Evolutionary conservation across 2,113 vertebrate genomes (phyloP).

Genomic region (Grantiella picta): DNA sequence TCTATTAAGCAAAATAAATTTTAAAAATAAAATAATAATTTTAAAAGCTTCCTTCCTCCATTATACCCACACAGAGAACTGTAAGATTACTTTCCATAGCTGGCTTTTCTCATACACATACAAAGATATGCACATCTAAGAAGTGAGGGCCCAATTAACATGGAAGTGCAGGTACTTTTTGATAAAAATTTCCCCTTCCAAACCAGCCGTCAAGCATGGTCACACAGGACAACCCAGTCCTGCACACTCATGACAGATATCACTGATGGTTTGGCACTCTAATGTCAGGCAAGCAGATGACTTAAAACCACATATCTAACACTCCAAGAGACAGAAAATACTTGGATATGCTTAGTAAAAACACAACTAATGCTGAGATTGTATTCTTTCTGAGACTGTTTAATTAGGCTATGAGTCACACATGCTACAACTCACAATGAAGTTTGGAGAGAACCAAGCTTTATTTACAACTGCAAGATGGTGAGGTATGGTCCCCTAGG

Average conservation of each 20-base stretch:
- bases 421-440: background rate
- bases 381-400: background rate
- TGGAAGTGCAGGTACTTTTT: background rate
- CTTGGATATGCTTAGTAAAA: background rate
- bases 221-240: background rate
- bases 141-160: background rate
- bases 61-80: background rate
- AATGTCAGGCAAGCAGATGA: background rate
- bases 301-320: background rate
- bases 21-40: background rate
- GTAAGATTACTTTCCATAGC: background rate
- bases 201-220: background rate
- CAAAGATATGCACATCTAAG: background rate
- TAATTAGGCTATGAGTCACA: conserved; percentile 19
- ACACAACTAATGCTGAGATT: background rate
- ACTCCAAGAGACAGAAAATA: conserved; percentile 3
- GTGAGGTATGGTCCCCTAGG: background rate
- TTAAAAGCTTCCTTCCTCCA: background rate
- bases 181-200: background rate
- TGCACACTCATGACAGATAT: background rate
- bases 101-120: background rate
- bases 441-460: background rate
- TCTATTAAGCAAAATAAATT: background rate
- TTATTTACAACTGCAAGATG: background rate
- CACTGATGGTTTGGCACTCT: background rate